Percentiles rank a stretch among this genome's conserved stretches.
Evolutionary conservation across 2,888 invertebrate genomes (phyloP).

Genomic region (Nudaria mundana): DNA sequence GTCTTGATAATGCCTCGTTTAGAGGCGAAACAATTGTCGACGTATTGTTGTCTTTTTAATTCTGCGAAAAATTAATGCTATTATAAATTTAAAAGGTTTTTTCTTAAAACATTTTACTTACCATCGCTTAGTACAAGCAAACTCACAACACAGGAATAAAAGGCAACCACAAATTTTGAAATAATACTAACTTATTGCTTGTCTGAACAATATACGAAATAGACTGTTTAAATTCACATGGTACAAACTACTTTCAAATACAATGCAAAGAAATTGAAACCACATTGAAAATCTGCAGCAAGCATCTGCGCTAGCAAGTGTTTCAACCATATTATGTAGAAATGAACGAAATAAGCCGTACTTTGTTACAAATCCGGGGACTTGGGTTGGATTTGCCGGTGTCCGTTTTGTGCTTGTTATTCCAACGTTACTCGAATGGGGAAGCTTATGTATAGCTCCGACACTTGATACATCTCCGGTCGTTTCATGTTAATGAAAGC

Average conservation of each 20-base stretch:
- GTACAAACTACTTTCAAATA: too few relatives aligned
- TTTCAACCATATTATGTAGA: constrained; percentile 63
- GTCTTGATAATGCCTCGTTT: too few relatives aligned
- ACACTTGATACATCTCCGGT: constrained; percentile 26
- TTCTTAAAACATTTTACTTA: too few relatives aligned
- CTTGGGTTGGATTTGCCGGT: constrained; percentile 67
- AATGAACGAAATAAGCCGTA: constrained; percentile 62
- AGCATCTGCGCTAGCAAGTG: constrained; percentile 55
- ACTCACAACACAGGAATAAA: too few relatives aligned
- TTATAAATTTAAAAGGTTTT: too few relatives aligned
- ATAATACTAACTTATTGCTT: too few relatives aligned
- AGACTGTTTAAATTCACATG: constrained; percentile 6
- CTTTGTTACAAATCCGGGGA: constrained; percentile 73
- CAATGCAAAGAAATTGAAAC: constrained; percentile 44
- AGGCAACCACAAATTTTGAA: too few relatives aligned
- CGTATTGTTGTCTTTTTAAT: too few relatives aligned
- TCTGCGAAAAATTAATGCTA: too few relatives aligned
- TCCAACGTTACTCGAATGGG: constrained; percentile 50
- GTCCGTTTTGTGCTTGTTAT: constrained; percentile 72
- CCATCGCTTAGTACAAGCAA: too few relatives aligned
- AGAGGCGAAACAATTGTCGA: too few relatives aligned
- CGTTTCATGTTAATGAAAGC: constrained; percentile 28
- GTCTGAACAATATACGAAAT: background rate
- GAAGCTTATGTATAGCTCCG: constrained; percentile 45
- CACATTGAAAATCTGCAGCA: constrained; percentile 57